phyloP scores from a whole-genome alignment of 2,888 invertebrate species.

The Pemphredon lugubris region DNA sequence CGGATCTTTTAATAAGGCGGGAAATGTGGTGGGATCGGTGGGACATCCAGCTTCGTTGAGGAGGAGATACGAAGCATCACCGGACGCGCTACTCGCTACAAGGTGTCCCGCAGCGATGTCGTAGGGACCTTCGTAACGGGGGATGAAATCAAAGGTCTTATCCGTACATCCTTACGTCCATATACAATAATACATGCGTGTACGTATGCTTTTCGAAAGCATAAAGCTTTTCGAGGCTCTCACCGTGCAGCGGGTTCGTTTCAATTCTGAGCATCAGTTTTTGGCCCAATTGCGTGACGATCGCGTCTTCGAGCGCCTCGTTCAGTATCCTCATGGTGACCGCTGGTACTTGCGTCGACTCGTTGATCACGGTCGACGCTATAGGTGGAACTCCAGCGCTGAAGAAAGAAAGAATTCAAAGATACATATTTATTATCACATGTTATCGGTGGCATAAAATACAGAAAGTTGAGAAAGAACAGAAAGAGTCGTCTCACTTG shows the following conservation, averaged over 20 bases:
- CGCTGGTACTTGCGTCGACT: conserved; percentile 81
- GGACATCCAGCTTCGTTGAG: conserved; percentile 92
- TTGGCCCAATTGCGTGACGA: conserved; percentile 87
- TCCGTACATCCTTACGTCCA: no score
- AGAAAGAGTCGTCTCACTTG: conserved; percentile 78
- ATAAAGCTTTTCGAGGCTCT: neutral
- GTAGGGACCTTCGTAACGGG: conserved; percentile 76
- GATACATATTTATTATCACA: no score
- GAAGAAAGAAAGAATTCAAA: conserved; percentile 8
- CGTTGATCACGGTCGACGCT: conserved; percentile 82
- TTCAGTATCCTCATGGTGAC: conserved; percentile 85
- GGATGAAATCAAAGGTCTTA: no score
- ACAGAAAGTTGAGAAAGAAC: neutral
- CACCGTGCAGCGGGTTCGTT: conserved; percentile 83
- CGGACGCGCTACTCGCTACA: conserved; percentile 89
- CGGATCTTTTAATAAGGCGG: conserved; percentile 81
- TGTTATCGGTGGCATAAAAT: no score
- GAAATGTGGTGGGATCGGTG: conserved; percentile 86
- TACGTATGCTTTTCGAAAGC: neutral
- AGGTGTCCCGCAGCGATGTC: conserved; percentile 91
- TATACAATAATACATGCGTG: neutral
- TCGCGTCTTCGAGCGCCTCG: conserved; percentile 83
- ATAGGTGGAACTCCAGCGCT: conserved; percentile 78
- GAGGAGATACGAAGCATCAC: conserved; percentile 88
- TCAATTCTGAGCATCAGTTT: conserved; percentile 85